Percentiles rank a stretch among this genome's conserved stretches.
Evolutionary conservation across 2,888 invertebrate genomes (phyloP).

Genomic region (Polia nebulosa): DNA sequence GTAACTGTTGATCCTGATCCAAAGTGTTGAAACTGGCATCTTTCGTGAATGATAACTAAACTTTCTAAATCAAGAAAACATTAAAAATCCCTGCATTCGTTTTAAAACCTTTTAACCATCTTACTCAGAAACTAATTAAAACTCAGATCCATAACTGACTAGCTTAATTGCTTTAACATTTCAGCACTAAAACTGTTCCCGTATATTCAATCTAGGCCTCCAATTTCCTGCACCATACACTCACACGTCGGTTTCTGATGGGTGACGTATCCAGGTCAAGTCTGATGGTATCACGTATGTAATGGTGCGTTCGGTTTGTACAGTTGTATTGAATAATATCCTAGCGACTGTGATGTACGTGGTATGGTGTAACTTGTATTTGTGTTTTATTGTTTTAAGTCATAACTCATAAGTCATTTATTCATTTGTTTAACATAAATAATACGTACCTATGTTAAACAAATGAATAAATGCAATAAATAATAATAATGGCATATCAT

Average conservation of each 20-base stretch:
- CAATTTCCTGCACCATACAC: slow-evolving; percentile 58
- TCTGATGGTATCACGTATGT: slow-evolving; percentile 10
- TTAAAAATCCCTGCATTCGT: too few relatives aligned
- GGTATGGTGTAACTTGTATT: not conserved
- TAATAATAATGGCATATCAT: too few relatives aligned
- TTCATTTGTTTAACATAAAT: too few relatives aligned
- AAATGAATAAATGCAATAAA: too few relatives aligned
- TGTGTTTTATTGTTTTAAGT: not conserved
- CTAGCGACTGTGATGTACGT: not conserved
- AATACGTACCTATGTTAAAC: too few relatives aligned
- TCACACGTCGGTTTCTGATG: slow-evolving; percentile 30
- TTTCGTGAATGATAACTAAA: too few relatives aligned
- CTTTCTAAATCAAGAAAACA: too few relatives aligned
- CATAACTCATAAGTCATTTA: too few relatives aligned
- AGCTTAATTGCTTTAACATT: slow-evolving; percentile 27
- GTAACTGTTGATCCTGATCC: too few relatives aligned
- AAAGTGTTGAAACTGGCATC: too few relatives aligned
- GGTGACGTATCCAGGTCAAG: slow-evolving; percentile 60
- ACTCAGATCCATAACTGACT: not conserved
- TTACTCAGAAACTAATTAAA: slow-evolving; percentile 15
- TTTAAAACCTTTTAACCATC: not conserved
- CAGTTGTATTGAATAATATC: not conserved
- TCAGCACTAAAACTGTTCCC: slow-evolving; percentile 28
- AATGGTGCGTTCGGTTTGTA: slow-evolving; percentile 10
- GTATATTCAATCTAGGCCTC: slow-evolving; percentile 52